Percentiles rank a stretch among this genome's conserved stretches.
Conservation (phyloP, 2,888 invertebrate genomes). For the Clepsis dumicolana region DNA sequence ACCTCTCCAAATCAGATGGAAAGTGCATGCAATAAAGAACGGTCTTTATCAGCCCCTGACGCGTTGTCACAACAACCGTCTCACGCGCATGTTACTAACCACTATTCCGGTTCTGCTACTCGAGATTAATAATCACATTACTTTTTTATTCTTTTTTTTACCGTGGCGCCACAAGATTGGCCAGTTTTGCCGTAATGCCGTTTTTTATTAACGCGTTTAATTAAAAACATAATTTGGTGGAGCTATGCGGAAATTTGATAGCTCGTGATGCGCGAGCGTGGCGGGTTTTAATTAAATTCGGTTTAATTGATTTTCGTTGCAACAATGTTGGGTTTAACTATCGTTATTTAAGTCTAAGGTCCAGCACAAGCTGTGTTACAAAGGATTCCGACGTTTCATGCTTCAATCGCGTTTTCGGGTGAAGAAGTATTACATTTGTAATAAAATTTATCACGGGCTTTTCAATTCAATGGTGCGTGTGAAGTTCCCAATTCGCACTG, state of each 20-base stretch:
- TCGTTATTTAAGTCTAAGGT: too few relatives aligned
- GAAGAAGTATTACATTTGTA: too few relatives aligned
- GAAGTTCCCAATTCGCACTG: too few relatives aligned
- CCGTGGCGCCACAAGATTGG: constrained; percentile 70
- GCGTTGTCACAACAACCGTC: constrained; percentile 66
- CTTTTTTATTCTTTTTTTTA: constrained; percentile 60
- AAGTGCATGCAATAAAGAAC: constrained; percentile 1
- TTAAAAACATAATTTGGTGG: constrained; percentile 51
- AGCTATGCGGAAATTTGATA: constrained; percentile 46
- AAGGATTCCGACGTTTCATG: too few relatives aligned
- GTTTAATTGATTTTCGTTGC: not conserved
- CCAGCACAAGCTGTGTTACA: too few relatives aligned
- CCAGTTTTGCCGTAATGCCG: constrained; percentile 50
- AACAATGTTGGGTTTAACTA: not conserved
- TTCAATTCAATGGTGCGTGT: too few relatives aligned
- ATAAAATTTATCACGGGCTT: too few relatives aligned
- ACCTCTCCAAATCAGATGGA: not conserved
- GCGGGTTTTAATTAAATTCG: constrained; percentile 3
- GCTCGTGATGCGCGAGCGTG: constrained; percentile 40
- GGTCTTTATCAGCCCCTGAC: constrained; percentile 51
- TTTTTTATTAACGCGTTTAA: constrained; percentile 56
- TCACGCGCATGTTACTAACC: constrained; percentile 35
- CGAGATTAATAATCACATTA: constrained; percentile 76
- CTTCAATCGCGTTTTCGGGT: too few relatives aligned
- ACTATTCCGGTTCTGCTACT: constrained; percentile 59